Percentiles rank a stretch among this genome's conserved stretches.
Conservation (phyloP, 1,140 invertebrate genomes). For the Coelopa frigida region DNA sequence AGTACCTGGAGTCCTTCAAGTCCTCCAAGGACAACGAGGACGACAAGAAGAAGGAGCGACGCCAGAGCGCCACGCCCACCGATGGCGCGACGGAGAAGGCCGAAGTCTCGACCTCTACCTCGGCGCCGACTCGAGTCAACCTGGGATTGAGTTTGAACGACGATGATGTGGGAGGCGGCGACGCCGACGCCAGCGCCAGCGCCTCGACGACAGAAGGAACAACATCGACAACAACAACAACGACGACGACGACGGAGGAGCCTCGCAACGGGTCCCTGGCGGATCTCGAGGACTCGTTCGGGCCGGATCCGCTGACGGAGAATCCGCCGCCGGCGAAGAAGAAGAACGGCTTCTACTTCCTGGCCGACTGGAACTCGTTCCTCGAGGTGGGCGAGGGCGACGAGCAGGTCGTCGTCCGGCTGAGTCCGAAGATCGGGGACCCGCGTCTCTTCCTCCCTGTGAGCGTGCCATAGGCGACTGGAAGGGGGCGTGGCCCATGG, state of each 20-base stretch:
- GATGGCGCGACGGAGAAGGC: not conserved
- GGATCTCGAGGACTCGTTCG: slow-evolving; percentile 70
- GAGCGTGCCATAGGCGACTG: slow-evolving; percentile 51
- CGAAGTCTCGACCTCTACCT: slow-evolving; percentile 1
- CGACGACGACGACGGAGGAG: slow-evolving; percentile 28
- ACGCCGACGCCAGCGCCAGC: not conserved
- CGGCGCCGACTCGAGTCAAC: slow-evolving; percentile 21
- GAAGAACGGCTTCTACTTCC: slow-evolving; percentile 72
- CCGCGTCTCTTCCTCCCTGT: slow-evolving; percentile 65
- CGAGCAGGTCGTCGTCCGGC: slow-evolving; percentile 66
- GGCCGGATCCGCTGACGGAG: slow-evolving; percentile 48
- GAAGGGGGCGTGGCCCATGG: not conserved
- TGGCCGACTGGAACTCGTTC: slow-evolving; percentile 78
- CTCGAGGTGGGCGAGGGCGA: slow-evolving; percentile 72
- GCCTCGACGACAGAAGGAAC: not conserved
- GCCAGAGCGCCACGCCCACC: slow-evolving; percentile 24
- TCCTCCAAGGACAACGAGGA: slow-evolving; percentile 15
- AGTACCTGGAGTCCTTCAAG: slow-evolving; percentile 29
- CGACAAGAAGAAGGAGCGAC: slow-evolving; percentile 20
- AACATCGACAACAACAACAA: not conserved
- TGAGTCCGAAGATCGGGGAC: slow-evolving; percentile 71
- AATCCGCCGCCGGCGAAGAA: slow-evolving; percentile 55
- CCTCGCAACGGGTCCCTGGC: slow-evolving; percentile 34
- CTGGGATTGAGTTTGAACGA: slow-evolving; percentile 20
- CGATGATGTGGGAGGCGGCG: not conserved